Percentiles rank a stretch among this genome's conserved stretches.
phyloP scores from a whole-genome alignment of 1,140 invertebrate genomes.

The Rhyzopertha dominica region DNA sequence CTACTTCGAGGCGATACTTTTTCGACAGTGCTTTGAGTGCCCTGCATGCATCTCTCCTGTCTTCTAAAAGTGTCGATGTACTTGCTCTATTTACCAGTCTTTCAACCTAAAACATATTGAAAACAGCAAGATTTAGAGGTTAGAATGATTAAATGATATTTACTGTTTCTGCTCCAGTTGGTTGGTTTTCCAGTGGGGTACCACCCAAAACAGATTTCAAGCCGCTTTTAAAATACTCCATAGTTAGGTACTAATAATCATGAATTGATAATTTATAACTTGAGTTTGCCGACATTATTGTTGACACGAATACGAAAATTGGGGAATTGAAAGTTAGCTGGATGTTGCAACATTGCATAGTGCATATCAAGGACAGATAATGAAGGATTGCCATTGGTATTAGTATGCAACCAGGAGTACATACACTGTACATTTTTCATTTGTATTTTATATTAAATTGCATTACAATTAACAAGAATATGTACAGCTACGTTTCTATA shows the following conservation, averaged over 20 bases:
- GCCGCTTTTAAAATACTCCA: constrained; percentile 85
- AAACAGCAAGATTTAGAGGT: constrained; percentile 15
- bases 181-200: constrained; percentile 65
- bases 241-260: constrained; percentile 37
- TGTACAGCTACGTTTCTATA: no score
- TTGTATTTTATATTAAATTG: no score
- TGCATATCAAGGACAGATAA: no score
- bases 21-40: constrained; percentile 90
- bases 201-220: constrained; percentile 85
- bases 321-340: no score
- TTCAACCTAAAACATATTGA: constrained; percentile 72
- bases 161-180: constrained; percentile 82
- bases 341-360: no score
- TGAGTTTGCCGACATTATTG: constrained; percentile 10
- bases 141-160: constrained; percentile 25
- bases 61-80: constrained; percentile 89
- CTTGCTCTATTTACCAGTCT: constrained; percentile 85
- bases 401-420: no score
- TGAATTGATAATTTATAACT: constrained; percentile 3
- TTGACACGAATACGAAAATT: constrained; percentile 13
- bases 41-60: constrained; percentile 92
- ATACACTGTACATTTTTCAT: no score
- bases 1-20: constrained; percentile 92
- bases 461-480: no score
- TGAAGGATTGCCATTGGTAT: no score